Evolutionary conservation across 2,888 invertebrate species (phyloP), one percentile per base, ranked within the genome.

Genomic region (Piscicola geometra): DNA sequence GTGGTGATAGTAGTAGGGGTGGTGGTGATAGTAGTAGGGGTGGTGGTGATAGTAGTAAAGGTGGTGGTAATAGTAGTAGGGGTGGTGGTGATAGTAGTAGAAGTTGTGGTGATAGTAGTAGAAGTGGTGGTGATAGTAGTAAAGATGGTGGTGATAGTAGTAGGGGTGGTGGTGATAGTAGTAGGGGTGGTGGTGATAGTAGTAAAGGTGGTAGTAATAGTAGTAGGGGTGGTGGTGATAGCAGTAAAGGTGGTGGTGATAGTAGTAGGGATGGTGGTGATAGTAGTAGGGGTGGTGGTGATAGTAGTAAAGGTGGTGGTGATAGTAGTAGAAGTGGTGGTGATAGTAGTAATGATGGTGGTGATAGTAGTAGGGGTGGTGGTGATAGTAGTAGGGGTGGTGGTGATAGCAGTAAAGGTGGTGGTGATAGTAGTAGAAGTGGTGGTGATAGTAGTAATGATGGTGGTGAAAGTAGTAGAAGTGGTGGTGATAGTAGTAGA

Each of bases 241-340:
- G 21, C 5, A n/a, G 60, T 56, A n/a, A n/a, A 18, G 21, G 21
- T 18, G 60, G 60, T 18, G 3, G n/a, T 56, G 41, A 41, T 41
- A 15, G 41, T 5, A n/a, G 60, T 56, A n/a, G 60, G 9, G 21
- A 5, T 18, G n/a, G 25, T 18, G 21, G n/a, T 15, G 60, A n/a
- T 18, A 5, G 60, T 25, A 5, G 5, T 56, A n/a, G 60, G 12
- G 21, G 21, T 56, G 60, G 60, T 56, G 3, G 60, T 18, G n/a
- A n/a, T 18, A n/a, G 25, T 56, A n/a, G 60, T 18, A n/a, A n/a
- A 3, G 21, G n/a, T 41, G 41, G 41, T 41, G 41, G 28, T 28
- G 15, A 71, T 78, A 90, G 90, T n/a, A 25, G n/a, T 25, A n/a
- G 60, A 15, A n/a, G 21, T 56, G 60, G 41, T 41, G n/a, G 60